Evolutionary conservation across 2,888 invertebrate genomes (phyloP), one percentile per base, ranked within the genome.

Genomic region (Leucozona laternaria): DNA sequence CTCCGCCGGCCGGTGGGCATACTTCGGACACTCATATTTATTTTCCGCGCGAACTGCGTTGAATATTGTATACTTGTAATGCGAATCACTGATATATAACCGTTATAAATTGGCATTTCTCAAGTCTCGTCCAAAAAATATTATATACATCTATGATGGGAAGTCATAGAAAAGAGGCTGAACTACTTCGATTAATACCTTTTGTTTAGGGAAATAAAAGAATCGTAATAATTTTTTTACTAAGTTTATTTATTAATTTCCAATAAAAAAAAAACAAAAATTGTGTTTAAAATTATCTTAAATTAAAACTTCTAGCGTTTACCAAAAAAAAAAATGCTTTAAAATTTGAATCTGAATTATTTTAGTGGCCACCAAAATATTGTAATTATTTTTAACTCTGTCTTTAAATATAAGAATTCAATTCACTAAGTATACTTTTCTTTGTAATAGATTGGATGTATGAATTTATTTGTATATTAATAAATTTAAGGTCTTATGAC

Each of bases 81-180:
- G n/a, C n/a, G n/a, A n/a, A n/a, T n/a, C n/a, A n/a, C n/a, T n/a
- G n/a, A n/a, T n/a, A n/a, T n/a, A n/a, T n/a, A n/a, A n/a, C n/a
- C n/a, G n/a, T n/a, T n/a, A n/a, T n/a, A n/a, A n/a, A n/a, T n/a
- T n/a, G n/a, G n/a, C n/a, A n/a, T n/a, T n/a, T n/a, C n/a, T n/a
- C n/a, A n/a, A n/a, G n/a, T n/a, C n/a, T n/a, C n/a, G n/a, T n/a
- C n/a, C n/a, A n/a, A 28, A 4, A 58, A 53, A 43, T 62, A 31
- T 31, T 31, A 4, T 28, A 28, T 28, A n/a, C 10, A 50, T 40
- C 17, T 20, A 66, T 31, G 28, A 68, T 53, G 17, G 58, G 1
- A 55, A n/a, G 15, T 37, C 55, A 50, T 66, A 40, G 55, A 64
- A 81, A 50, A 58, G 82, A 82, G 78, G 82, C 82, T 78, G 78